phyloP scores from a whole-genome alignment of 2,797 vertebrate species.

The Ctenochaetus hawaiiensis region DNA sequence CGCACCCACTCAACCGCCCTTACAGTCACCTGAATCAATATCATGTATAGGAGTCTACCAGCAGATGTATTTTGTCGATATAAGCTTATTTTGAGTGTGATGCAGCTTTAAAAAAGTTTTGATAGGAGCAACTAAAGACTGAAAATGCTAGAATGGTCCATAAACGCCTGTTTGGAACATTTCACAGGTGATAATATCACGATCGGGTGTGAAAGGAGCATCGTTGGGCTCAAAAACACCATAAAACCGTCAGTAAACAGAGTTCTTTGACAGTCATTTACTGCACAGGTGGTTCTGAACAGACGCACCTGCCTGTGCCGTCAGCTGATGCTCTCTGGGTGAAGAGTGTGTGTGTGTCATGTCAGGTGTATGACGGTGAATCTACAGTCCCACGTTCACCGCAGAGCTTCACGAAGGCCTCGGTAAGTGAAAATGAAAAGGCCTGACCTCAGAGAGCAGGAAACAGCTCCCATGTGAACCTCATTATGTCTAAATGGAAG shows the following conservation, averaged over 20 bases:
- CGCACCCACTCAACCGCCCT: background rate
- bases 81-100: too few relatives aligned
- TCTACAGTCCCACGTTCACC: slow-evolving; percentile 7
- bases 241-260: too few relatives aligned
- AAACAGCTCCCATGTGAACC: slow-evolving; percentile 53
- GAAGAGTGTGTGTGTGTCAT: slow-evolving; percentile 13
- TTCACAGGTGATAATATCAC: too few relatives aligned
- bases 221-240: too few relatives aligned
- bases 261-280: too few relatives aligned
- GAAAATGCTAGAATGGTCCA: too few relatives aligned
- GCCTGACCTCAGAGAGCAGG: slow-evolving; percentile 47
- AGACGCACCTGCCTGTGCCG: background rate
- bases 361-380: slow-evolving; percentile 42
- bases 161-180: too few relatives aligned
- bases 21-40: background rate
- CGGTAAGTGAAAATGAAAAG: slow-evolving; percentile 55
- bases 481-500: slow-evolving; percentile 60
- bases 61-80: too few relatives aligned
- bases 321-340: slow-evolving; percentile 9
- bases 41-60: background rate
- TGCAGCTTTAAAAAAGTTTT: too few relatives aligned
- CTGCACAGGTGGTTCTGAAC: background rate
- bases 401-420: slow-evolving; percentile 21
- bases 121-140: too few relatives aligned
- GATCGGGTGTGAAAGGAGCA: too few relatives aligned